These are phyloP conservation scores for Cyrtonyx montezumae DNA, from an alignment of 2,113 vertebrate genomes.

Conservation along the genomic window DNA sequence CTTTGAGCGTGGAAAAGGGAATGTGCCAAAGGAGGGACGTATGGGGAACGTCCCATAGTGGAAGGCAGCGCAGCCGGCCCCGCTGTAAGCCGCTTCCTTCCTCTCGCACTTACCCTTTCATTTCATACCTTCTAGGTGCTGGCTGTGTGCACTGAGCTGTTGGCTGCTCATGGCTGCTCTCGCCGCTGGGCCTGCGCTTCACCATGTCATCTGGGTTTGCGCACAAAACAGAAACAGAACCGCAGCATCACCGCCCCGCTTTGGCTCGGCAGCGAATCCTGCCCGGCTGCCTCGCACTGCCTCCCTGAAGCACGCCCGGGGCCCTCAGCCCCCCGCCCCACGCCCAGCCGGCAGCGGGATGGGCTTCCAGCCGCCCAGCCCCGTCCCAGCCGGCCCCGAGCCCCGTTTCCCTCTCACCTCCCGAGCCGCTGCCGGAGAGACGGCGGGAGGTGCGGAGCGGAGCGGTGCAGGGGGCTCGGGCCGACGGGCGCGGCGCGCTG, in stretches of 20 bases:
- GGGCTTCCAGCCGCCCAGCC: too few species aligned
- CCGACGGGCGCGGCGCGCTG: too few species aligned
- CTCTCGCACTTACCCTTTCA: not conserved
- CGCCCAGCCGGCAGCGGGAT: too few species aligned
- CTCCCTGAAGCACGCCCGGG: not conserved
- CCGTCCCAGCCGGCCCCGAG: too few species aligned
- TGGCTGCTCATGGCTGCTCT: not conserved
- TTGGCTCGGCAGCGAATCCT: not conserved
- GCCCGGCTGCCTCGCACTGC: not conserved
- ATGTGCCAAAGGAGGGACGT: not conserved
- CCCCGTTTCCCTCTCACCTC: too few species aligned
- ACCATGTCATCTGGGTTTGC: not conserved
- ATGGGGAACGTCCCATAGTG: not conserved
- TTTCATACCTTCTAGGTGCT: not conserved
- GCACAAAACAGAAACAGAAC: not conserved
- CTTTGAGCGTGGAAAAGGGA: slow-evolving; percentile 6
- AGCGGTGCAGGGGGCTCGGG: too few species aligned
- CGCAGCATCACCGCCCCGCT: not conserved
- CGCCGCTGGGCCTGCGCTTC: not conserved
- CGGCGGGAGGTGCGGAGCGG: not conserved
- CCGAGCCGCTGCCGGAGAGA: not conserved
- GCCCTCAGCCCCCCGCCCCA: not conserved
- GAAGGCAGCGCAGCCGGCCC: not conserved
- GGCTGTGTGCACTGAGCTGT: not conserved
- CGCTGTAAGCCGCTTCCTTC: not conserved